Percentiles rank a stretch among this genome's conserved stretches.
These are phyloP conservation scores for Mus musculus DNA, from an alignment of 2,113 vertebrate genomes.

Conservation along the genomic window DNA sequence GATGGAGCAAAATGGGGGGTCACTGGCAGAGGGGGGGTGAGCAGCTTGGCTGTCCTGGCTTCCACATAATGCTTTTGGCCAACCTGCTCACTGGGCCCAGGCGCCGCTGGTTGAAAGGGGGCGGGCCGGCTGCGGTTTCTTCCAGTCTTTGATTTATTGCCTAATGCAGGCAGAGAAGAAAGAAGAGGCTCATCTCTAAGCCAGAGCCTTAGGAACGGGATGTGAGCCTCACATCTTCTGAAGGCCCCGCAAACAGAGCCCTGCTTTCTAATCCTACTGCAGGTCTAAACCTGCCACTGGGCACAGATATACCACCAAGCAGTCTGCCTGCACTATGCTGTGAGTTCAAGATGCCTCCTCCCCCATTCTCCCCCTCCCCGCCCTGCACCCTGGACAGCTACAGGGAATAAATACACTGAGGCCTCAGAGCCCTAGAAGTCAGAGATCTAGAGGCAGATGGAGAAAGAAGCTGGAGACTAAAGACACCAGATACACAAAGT, in stretches of 20 bases:
- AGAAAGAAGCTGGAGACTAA: not conserved
- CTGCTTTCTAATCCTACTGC: slow-evolving; percentile 84
- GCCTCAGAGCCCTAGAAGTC: not conserved
- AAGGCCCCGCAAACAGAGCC: slow-evolving; percentile 84
- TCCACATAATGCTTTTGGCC: slow-evolving; percentile 31
- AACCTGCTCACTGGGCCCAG: slow-evolving; percentile 57
- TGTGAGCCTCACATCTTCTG: slow-evolving; percentile 86
- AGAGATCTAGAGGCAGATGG: not conserved
- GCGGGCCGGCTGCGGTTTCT: slow-evolving; percentile 84
- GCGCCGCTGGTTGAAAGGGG: slow-evolving; percentile 79
- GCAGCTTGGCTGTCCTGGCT: not conserved
- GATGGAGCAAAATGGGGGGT: not conserved
- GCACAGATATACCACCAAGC: slow-evolving; percentile 81
- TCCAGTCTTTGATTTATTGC: slow-evolving; percentile 88
- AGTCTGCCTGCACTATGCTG: slow-evolving; percentile 76
- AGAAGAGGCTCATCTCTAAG: slow-evolving; percentile 83
- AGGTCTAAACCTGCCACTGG: slow-evolving; percentile 85
- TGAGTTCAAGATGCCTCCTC: slow-evolving; percentile 80
- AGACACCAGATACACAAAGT: not conserved
- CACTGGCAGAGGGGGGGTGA: not conserved
- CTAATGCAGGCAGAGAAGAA: slow-evolving; percentile 87
- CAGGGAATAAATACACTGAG: slow-evolving; percentile 26
- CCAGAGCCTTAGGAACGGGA: slow-evolving; percentile 85
- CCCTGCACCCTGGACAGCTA: slow-evolving; percentile 58
- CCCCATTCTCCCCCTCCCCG: slow-evolving; percentile 32